Evolutionary conservation across 1,140 invertebrate species (phyloP).

Genomic region (Pteromalus puparum): DNA sequence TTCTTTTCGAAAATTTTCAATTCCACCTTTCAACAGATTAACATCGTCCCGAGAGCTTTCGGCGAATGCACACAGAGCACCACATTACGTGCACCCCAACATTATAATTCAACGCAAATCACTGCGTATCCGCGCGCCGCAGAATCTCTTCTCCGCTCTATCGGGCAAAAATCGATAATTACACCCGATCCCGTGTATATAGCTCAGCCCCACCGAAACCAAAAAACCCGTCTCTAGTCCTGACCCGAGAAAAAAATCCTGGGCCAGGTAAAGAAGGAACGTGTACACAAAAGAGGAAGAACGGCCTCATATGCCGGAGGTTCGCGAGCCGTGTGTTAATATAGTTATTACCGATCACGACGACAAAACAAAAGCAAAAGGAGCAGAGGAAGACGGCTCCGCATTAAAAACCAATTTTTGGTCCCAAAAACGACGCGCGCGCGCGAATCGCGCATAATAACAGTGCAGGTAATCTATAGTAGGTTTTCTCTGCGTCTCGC

Average conservation of each 20-base stretch:
- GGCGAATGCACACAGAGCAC: neutral
- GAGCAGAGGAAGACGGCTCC: conserved; percentile 15
- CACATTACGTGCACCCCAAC: conserved; percentile 30
- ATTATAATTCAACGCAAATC: conserved; percentile 26
- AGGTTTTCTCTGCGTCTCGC: conserved; percentile 70
- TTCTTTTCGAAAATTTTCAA: conserved; percentile 39
- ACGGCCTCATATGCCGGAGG: neutral
- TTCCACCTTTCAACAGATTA: conserved; percentile 38
- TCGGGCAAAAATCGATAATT: conserved; percentile 49
- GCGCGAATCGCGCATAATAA: conserved; percentile 66
- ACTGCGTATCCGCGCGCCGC: neutral
- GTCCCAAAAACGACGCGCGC: conserved; percentile 68
- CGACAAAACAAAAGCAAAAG: conserved; percentile 65
- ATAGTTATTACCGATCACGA: conserved; percentile 70
- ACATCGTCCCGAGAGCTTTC: conserved; percentile 5
- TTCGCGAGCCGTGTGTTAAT: conserved; percentile 60
- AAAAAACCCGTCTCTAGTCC: neutral
- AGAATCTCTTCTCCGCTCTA: neutral
- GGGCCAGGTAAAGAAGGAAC: too few species aligned
- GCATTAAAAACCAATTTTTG: conserved; percentile 76
- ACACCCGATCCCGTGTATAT: conserved; percentile 22
- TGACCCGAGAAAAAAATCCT: too few species aligned
- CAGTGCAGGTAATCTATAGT: conserved; percentile 74
- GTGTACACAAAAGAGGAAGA: too few species aligned
- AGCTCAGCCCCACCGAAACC: too few species aligned